Base-by-base conservation (phyloP, 2,888 invertebrate genomes). In the Thereva unica region DNA sequence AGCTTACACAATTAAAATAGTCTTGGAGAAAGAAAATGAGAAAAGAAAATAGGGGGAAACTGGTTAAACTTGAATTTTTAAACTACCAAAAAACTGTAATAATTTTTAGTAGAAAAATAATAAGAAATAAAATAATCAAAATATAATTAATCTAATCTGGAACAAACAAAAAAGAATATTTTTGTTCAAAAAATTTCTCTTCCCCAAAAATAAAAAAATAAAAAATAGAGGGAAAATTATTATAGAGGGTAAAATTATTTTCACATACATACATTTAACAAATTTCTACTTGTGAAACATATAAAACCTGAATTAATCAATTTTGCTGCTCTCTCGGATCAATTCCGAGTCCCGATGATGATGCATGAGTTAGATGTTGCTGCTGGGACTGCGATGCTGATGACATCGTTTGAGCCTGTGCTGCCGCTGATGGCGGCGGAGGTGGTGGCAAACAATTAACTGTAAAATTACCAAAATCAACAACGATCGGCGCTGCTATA, bases 401-500 rank as follows among this genome's bases (percentile, higher is more conserved):
- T 34, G 42, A 23, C 23, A 23, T 23, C 23, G 23, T 23, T 23
- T 23, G 37, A 42, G 67, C 57, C 35, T 64, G 67, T 12, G 70
- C 7, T 57, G 70, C 69, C 12, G 52, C 56, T 35, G 67, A 57
- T 55, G 67, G 63, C 8, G 69, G 57, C 6, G 68, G 66, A 5
- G 72, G 69, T 8, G 73, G 67, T 5, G 73, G 73, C 57, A 75
- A 57, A 67, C 75, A 75, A 71, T 75, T 76, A 10, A 76, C 72
- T 49, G 75, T 73, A 61, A 76, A 75, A 71, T 75, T 77, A 63
- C 75, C 74, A 56, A 76, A 75, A 68, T 77, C 76, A 37, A 77
- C 75, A 64, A 76, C 75, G 67, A 76, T 75, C 5, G 76, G 76
- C 12, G 76, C 75, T 23, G 75, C 72, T 10, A 76, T 74, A 7